phyloP scores from a whole-genome alignment of 2,113 vertebrate species.

The Synchiropus splendidus region DNA sequence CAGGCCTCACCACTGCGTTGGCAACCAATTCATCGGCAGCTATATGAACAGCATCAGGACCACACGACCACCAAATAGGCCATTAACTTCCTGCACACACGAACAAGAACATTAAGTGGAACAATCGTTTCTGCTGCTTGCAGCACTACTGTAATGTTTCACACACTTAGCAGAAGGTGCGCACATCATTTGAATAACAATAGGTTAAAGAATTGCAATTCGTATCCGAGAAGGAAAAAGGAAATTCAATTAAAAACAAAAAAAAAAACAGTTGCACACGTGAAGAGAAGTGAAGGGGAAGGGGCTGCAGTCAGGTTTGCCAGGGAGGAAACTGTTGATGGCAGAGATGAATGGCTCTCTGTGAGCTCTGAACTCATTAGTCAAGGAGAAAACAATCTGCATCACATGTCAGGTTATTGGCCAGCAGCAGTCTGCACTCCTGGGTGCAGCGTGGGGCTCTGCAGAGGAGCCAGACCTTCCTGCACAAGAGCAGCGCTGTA shows the following conservation, averaged over 20 bases:
- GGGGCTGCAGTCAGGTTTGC: constrained; percentile 17
- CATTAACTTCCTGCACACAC: constrained; percentile 14
- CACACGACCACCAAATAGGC: not conserved
- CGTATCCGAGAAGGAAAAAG: constrained; percentile 22
- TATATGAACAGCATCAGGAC: not conserved
- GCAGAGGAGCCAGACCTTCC: constrained; percentile 10
- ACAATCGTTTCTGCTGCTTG: constrained; percentile 33
- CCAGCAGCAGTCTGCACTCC: constrained; percentile 24
- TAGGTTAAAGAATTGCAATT: constrained; percentile 45
- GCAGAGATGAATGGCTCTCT: constrained; percentile 34
- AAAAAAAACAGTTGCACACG: not conserved
- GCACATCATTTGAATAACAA: constrained; percentile 52
- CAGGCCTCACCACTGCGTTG: too few relatives aligned
- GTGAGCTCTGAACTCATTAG: constrained; percentile 46
- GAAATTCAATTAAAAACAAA: not conserved
- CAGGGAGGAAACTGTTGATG: constrained; percentile 26
- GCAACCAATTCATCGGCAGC: constrained; percentile 35
- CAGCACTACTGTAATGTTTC: constrained; percentile 45
- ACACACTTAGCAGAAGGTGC: constrained; percentile 38
- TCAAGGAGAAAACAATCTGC: constrained; percentile 43
- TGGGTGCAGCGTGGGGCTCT: not conserved
- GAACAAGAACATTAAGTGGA: constrained; percentile 16
- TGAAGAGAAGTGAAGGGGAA: constrained; percentile 2
- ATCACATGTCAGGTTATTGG: constrained; percentile 35
- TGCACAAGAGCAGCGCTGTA: constrained; percentile 14